Evolutionary conservation across 2,888 invertebrate genomes (phyloP).

Genomic region (Saturnia japonica): DNA sequence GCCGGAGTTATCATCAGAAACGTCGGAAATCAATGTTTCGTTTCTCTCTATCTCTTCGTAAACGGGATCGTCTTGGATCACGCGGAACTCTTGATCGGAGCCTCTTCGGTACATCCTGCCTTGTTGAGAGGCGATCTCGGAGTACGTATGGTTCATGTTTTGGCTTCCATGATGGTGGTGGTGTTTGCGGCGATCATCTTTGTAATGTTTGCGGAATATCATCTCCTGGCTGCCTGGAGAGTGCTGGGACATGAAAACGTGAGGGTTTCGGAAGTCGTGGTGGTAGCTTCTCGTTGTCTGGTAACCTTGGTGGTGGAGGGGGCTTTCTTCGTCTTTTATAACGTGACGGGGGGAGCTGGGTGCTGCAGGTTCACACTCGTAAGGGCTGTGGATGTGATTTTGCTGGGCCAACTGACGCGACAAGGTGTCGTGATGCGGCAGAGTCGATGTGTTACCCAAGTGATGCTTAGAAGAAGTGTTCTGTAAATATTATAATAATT

Average conservation of each 20-base stretch:
- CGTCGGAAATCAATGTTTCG: slow-evolving; percentile 87
- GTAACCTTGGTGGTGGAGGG: slow-evolving; percentile 72
- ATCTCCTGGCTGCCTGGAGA: slow-evolving; percentile 75
- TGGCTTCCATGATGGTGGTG: slow-evolving; percentile 81
- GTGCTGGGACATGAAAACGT: slow-evolving; percentile 76
- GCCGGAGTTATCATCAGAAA: slow-evolving; percentile 86
- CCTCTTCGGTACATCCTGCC: slow-evolving; percentile 77
- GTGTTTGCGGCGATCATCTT: slow-evolving; percentile 73
- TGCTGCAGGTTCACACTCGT: slow-evolving; percentile 76
- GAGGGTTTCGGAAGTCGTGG: slow-evolving; percentile 75
- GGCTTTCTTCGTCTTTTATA: slow-evolving; percentile 70
- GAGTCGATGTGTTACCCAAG: slow-evolving; percentile 84
- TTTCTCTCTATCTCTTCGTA: slow-evolving; percentile 91
- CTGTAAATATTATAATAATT: slow-evolving; percentile 70
- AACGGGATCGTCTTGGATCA: slow-evolving; percentile 88
- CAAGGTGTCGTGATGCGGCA: slow-evolving; percentile 84
- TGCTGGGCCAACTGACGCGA: slow-evolving; percentile 72
- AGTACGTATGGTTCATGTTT: slow-evolving; percentile 88
- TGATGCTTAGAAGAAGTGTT: slow-evolving; percentile 93
- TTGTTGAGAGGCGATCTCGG: slow-evolving; percentile 84
- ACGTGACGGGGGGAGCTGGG: slow-evolving; percentile 75
- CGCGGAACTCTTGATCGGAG: slow-evolving; percentile 80
- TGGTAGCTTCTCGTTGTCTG: slow-evolving; percentile 75
- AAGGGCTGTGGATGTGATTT: slow-evolving; percentile 80
- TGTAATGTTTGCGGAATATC: slow-evolving; percentile 75